These are phyloP conservation scores for Halichoeres trimaculatus DNA, from an alignment of 2,113 vertebrate species.

Conservation along the genomic window DNA sequence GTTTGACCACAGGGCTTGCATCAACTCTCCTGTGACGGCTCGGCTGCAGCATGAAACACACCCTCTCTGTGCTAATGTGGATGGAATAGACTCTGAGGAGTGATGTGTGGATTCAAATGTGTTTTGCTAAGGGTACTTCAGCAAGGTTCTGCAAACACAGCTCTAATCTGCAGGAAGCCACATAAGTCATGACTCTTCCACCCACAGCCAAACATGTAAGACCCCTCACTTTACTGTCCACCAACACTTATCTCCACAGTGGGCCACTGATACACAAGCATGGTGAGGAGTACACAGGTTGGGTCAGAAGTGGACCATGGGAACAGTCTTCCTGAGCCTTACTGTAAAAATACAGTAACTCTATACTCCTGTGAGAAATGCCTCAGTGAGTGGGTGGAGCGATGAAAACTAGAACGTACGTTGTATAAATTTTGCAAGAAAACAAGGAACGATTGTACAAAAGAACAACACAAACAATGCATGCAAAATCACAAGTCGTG, in stretches of 20 bases:
- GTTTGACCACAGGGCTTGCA: constrained; percentile 47
- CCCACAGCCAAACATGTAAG: background rate
- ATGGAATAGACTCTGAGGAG: constrained; percentile 59
- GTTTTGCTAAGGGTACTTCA: constrained; percentile 75
- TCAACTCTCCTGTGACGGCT: constrained; percentile 29
- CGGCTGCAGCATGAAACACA: constrained; percentile 7
- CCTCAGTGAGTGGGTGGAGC: constrained; percentile 27
- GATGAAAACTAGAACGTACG: constrained; percentile 18
- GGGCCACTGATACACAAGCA: constrained; percentile 32
- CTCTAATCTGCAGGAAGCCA: constrained; percentile 80
- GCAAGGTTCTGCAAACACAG: constrained; percentile 75
- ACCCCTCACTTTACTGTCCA: constrained; percentile 33
- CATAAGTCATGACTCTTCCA: constrained; percentile 63
- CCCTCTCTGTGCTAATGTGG: constrained; percentile 23
- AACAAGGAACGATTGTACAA: background rate
- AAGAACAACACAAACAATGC: background rate
- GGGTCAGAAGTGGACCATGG: constrained; percentile 60
- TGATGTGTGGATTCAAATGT: constrained; percentile 61
- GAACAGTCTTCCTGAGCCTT: constrained; percentile 53
- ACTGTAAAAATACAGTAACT: constrained; percentile 69
- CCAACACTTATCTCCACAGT: constrained; percentile 19
- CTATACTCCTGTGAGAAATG: constrained; percentile 64
- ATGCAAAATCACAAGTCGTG: background rate
- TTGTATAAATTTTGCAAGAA: background rate
- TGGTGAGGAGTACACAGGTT: constrained; percentile 32